Evolutionary conservation across 2,888 invertebrate genomes (phyloP), one percentile per base, ranked within the genome.

Genomic region (Girardia tigrina): DNA sequence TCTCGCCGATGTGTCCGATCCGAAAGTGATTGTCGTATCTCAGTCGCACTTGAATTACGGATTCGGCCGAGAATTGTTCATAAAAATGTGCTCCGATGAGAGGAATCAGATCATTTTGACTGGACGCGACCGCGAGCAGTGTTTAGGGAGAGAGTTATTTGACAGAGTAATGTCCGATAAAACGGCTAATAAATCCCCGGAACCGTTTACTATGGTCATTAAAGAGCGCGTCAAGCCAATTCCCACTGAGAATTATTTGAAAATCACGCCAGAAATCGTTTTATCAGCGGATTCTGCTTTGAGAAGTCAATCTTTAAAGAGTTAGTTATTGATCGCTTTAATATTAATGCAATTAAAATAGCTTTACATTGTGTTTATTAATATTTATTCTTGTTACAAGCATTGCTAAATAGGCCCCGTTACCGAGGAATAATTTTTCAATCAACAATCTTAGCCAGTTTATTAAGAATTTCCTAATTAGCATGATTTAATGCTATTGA

Each of bases 201-300:
- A 56, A 56, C 23, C 56, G n/a, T 56, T 56, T 56, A 56, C 56
- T 56, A 23, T 56, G n/a, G 2, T 2, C n/a, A 56, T 56, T 23
- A 56, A 56, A n/a, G 56, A 56, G 23, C 4, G n/a, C n/a, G 23
- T 56, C 4, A 56, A 56, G 23, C 56, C 4, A n/a, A 56, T 20
- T n/a, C 4, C 4, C 2, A 20, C 56, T n/a, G 56, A 56, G n/a
- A 20, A 20, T n/a, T 56, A 56, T 16, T 56, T 56, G 56, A 56
- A 56, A 56, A 56, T 56, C 56, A 56, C 56, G 4, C 56, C 56
- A n/a, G 56, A 56, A 56, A 56, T 56, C 23, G 56, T 56, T n/a
- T 20, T 20, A 56, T 56, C 56, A 23, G 56, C 56, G n/a, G 56
- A 95, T 94, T 86, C 97, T 97, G 0, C 97, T 95, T 84, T 56